phyloP scores from a whole-genome alignment of 2,113 vertebrate genomes.

The Vicugna pacos region DNA sequence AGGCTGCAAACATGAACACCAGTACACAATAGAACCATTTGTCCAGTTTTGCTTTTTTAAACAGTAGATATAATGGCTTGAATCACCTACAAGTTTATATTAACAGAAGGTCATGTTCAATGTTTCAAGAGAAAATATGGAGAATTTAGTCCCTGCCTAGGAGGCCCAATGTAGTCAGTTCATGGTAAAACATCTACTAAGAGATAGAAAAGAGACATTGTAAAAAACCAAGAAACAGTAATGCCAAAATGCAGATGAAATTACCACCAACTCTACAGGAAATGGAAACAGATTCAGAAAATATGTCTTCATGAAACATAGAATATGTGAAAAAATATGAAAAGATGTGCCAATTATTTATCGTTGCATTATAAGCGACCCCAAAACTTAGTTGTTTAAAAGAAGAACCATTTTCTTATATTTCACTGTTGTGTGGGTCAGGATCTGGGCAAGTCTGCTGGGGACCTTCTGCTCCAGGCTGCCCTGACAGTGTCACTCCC shows the following conservation, averaged over 20 bases:
- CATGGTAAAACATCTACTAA: background rate
- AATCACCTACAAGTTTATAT: background rate
- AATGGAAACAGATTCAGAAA: background rate
- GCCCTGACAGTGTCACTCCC: fast-evolving
- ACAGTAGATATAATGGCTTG: background rate
- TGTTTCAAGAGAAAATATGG: background rate
- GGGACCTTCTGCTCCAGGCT: background rate
- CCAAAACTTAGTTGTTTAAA: background rate
- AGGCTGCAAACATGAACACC: fast-evolving
- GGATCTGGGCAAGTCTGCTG: background rate
- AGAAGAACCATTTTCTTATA: no score
- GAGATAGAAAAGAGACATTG: background rate
- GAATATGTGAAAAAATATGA: background rate
- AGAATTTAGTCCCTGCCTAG: background rate
- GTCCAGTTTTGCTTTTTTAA: background rate
- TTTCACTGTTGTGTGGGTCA: background rate
- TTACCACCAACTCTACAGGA: background rate
- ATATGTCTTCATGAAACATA: background rate
- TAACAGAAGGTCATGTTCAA: background rate
- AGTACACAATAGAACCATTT: background rate
- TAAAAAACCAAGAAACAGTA: fast-evolving
- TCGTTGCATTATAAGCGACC: background rate
- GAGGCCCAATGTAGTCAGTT: fast-evolving
- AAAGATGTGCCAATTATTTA: background rate
- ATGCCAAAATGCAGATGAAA: no score